A percentile compares a stretch with the other conserved stretches of the same genome.
Conservation (phyloP, 2,888 invertebrate species). For the Melipona bicolor region DNA sequence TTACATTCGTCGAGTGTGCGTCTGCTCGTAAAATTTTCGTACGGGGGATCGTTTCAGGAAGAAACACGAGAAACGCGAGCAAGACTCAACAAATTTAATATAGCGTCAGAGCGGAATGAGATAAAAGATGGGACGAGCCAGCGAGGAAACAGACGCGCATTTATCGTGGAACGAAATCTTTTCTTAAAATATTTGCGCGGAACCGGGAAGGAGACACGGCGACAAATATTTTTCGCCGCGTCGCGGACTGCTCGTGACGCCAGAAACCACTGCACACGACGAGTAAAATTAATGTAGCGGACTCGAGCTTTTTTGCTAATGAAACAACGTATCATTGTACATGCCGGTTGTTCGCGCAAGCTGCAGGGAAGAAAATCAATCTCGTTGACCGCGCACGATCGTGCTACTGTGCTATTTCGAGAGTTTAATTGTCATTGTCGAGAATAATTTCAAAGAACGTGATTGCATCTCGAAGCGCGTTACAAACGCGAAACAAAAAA, state of each 20-base stretch:
- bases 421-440: not conserved
- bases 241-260: too few species aligned
- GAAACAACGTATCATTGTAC: not conserved
- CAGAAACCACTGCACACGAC: too few species aligned
- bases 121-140: not conserved
- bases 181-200: slow-evolving; percentile 18
- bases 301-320: not conserved
- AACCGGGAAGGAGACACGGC: not conserved
- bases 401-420: too few species aligned
- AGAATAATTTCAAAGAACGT: not conserved
- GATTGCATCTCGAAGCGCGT: not conserved
- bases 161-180: slow-evolving; percentile 5
- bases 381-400: too few species aligned
- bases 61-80: not conserved
- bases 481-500: not conserved
- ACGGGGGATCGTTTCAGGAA: not conserved
- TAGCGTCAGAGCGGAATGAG: not conserved
- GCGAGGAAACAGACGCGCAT: not conserved
- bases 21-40: too few species aligned
- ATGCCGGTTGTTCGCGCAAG: too few species aligned
- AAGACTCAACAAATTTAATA: not conserved
- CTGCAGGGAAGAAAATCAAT: too few species aligned
- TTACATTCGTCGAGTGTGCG: not conserved
- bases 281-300: not conserved
- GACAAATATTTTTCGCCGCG: not conserved